Percentiles rank a stretch among this genome's conserved stretches.
Evolutionary conservation across 2,797 vertebrate genomes (phyloP).

Genomic region (Pangasius krempfi): DNA sequence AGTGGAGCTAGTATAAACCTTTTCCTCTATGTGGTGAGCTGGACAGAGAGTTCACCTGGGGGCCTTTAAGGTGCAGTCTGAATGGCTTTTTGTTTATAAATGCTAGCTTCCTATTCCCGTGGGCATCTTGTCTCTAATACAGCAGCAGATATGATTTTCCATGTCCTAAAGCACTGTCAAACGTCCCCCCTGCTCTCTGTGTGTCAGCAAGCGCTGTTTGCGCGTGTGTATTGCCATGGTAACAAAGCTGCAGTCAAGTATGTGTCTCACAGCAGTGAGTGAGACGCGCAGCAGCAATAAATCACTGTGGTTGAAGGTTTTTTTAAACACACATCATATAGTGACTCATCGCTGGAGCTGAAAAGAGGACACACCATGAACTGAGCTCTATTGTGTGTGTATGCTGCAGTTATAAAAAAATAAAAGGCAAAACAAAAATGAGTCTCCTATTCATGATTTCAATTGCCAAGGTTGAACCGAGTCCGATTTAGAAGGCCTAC

Average conservation of each 20-base stretch:
- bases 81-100: constrained; percentile 50
- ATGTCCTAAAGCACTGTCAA: constrained; percentile 41
- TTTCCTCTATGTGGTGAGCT: constrained; percentile 4
- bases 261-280: constrained; percentile 12
- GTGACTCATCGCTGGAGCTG: constrained; percentile 40
- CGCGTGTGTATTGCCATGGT: constrained; percentile 49
- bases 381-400: constrained; percentile 9
- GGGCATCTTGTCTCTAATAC: constrained; percentile 39
- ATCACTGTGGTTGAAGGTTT: constrained; percentile 38
- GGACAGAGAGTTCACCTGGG: background rate
- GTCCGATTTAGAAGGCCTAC: constrained; percentile 25
- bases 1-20: background rate
- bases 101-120: constrained; percentile 21
- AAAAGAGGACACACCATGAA: constrained; percentile 27
- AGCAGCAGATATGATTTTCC: constrained; percentile 41
- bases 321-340: constrained; percentile 42
- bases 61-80: constrained; percentile 37
- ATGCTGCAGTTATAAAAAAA: constrained; percentile 18
- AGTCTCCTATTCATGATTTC: constrained; percentile 33
- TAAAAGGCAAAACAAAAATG: background rate
- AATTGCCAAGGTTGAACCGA: constrained; percentile 23
- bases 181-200: constrained; percentile 45
- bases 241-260: constrained; percentile 43
- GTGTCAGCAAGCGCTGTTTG: constrained; percentile 49
- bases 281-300: constrained; percentile 18